These are phyloP conservation scores for Pteria penguin DNA, from an alignment of 2,888 invertebrate species.

Conservation along the genomic window DNA sequence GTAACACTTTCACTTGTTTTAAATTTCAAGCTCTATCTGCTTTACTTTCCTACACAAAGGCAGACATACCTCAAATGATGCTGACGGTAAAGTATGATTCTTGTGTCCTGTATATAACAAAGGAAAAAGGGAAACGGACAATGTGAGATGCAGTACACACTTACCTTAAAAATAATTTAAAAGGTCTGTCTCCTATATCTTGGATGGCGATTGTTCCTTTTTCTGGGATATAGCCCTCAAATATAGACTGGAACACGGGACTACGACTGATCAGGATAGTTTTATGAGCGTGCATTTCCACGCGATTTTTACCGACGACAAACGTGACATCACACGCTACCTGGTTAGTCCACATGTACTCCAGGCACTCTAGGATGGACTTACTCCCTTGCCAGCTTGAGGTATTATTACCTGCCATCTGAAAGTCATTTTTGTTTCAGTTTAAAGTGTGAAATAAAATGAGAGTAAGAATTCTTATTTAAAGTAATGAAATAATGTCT, in stretches of 20 bases:
- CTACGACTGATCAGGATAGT: conserved; percentile 48
- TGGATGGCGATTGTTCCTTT: conserved; percentile 19
- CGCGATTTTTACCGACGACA: conserved; percentile 25
- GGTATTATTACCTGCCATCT: conserved; percentile 28
- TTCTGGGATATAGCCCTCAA: conserved; percentile 50
- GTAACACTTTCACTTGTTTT: no score
- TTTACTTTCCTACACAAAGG: no score
- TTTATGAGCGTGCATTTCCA: conserved; percentile 44
- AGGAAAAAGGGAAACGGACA: no score
- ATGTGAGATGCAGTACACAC: no score
- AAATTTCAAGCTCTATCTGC: no score
- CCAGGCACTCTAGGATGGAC: conserved; percentile 39
- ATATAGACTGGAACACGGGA: conserved; percentile 56
- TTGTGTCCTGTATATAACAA: no score
- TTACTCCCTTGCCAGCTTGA: conserved; percentile 44
- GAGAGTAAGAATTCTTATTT: no score
- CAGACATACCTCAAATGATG: no score
- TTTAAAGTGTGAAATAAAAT: no score
- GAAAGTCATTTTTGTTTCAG: neutral
- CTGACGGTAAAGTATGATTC: no score
- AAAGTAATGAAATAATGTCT: no score
- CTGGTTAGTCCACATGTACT: conserved; percentile 47
- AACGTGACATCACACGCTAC: conserved; percentile 54
- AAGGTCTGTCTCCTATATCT: neutral
- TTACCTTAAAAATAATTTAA: conserved; percentile 19